A percentile compares a stretch with the other conserved stretches of the same genome.
phyloP scores from a whole-genome alignment of 2,113 vertebrate species.

The Tyto alba region DNA sequence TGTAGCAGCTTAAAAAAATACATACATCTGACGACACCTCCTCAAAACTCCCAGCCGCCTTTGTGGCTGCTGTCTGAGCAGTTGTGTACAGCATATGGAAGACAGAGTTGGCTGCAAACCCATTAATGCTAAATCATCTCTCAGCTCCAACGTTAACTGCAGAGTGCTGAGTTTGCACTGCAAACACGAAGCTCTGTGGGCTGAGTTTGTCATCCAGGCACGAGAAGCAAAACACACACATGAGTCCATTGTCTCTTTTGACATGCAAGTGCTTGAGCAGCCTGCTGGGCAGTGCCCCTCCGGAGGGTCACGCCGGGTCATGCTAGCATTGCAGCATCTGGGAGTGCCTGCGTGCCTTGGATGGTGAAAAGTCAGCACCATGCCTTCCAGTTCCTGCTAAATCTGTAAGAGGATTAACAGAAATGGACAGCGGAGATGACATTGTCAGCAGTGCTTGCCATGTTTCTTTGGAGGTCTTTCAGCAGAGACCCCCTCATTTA shows the following conservation, averaged over 20 bases:
- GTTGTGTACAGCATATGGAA: background rate
- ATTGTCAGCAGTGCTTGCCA: background rate
- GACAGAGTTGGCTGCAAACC: background rate
- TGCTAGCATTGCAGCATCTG: rapidly evolving
- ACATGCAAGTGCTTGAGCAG: background rate
- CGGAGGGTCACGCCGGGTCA: rapidly evolving
- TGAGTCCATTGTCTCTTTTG: background rate
- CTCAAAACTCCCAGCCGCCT: background rate
- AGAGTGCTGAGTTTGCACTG: background rate
- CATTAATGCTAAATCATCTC: background rate
- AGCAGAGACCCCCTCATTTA: background rate
- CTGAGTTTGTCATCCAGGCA: background rate
- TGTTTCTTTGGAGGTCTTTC: background rate
- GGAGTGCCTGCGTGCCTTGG: rapidly evolving
- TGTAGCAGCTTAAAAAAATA: background rate
- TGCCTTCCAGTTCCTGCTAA: background rate
- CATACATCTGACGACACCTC: background rate
- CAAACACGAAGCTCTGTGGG: background rate
- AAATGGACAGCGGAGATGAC: background rate
- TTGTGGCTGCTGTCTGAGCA: background rate
- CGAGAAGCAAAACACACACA: background rate
- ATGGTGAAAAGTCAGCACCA: background rate
- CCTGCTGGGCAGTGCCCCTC: background rate
- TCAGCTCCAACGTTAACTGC: background rate
- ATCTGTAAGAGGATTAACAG: background rate